Evolutionary conservation across 2,797 vertebrate genomes (phyloP).

Genomic region (Lycodopsis pacificus): DNA sequence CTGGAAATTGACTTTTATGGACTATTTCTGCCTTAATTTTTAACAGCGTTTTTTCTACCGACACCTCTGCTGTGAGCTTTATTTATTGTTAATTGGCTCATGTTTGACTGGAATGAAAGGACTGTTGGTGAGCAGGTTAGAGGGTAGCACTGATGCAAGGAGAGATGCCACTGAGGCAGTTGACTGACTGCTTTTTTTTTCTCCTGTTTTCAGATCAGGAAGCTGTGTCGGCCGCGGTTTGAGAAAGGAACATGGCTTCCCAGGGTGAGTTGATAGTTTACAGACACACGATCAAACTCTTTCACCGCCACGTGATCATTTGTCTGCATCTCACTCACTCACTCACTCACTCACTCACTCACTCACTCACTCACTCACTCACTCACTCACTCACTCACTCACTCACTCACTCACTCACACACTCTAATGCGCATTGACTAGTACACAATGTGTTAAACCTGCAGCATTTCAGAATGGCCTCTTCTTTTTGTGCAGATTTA

Average conservation of each 20-base stretch:
- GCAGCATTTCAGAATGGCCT: background rate
- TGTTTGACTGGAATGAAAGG: constrained; percentile 23
- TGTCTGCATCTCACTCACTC: background rate
- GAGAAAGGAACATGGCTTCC: constrained; percentile 88
- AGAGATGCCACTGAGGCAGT: background rate
- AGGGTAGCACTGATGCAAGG: constrained; percentile 10
- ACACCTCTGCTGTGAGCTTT: no score
- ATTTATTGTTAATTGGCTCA: constrained; percentile 13
- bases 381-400: background rate
- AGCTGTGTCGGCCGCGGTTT: constrained; percentile 85
- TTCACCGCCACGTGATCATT: background rate
- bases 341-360: no score
- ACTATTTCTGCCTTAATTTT: constrained; percentile 9
- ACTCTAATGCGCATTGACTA: background rate
- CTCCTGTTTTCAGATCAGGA: constrained; percentile 82
- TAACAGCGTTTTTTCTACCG: background rate
- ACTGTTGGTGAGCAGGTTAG: background rate
- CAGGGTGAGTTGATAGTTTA: constrained; percentile 80
- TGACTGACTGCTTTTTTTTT: constrained; percentile 37
- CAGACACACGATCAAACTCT: background rate
- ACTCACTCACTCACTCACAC: background rate
- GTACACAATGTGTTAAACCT: constrained; percentile 4
- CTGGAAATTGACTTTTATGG: constrained; percentile 24
- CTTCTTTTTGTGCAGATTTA: constrained; percentile 28
- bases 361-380: background rate